Percentiles rank a stretch among this genome's conserved stretches.
Evolutionary conservation across 2,797 vertebrate species (phyloP).

Genomic region (Syngnathus acus): DNA sequence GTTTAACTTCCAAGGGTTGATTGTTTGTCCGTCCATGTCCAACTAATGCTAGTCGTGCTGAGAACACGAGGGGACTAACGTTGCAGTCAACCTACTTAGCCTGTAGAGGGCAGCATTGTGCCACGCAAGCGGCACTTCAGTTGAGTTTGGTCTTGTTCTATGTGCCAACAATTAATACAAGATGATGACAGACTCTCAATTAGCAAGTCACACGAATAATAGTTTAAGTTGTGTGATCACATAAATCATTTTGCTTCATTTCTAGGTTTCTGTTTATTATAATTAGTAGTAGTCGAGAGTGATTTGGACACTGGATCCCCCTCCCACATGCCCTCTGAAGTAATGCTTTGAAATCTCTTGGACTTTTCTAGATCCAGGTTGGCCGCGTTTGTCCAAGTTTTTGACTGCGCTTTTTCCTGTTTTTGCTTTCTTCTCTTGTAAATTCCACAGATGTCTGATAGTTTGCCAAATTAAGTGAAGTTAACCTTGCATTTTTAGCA

Average conservation of each 20-base stretch:
- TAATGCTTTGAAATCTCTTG: not conserved
- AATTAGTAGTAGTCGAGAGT: not conserved
- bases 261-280: not conserved
- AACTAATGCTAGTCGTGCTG: no score
- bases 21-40: constrained; percentile 36
- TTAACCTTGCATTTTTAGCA: constrained; percentile 36
- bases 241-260: constrained; percentile 40
- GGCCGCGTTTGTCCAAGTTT: not conserved
- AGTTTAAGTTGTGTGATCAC: constrained; percentile 32
- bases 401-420: constrained; percentile 6
- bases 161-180: constrained; percentile 47
- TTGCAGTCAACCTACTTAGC: constrained; percentile 47
- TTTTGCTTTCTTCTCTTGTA: constrained; percentile 18
- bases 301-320: not conserved
- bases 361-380: not conserved
- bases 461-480: constrained; percentile 50
- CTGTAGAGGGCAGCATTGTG: constrained; percentile 47
- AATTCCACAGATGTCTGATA: constrained; percentile 36
- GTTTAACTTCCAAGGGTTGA: constrained; percentile 39
- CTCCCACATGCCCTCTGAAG: not conserved
- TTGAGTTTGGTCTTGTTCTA: constrained; percentile 19
- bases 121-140: not conserved
- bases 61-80: constrained; percentile 10
- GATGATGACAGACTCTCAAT: constrained; percentile 29
- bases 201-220: constrained; percentile 32